These are phyloP conservation scores for Mus spretus DNA, from an alignment of 2,797 vertebrate genomes.

Conservation along the genomic window DNA sequence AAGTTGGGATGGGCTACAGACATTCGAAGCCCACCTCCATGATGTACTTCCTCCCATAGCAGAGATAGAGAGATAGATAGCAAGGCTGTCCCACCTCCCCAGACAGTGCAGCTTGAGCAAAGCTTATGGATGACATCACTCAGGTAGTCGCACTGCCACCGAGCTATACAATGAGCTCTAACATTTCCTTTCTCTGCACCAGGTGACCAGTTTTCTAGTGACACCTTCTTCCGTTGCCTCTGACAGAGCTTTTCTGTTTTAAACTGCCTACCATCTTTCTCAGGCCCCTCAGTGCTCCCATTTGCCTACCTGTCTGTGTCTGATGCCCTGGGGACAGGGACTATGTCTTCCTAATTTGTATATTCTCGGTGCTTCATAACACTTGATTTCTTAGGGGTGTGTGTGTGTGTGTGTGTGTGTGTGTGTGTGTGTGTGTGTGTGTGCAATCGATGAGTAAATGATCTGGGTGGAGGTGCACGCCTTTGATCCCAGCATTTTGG, in stretches of 20 bases:
- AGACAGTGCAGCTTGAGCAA: not conserved
- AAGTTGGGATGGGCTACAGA: not conserved
- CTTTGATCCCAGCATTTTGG: not conserved
- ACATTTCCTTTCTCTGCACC: not conserved
- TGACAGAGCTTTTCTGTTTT: not conserved
- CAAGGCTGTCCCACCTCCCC: not conserved
- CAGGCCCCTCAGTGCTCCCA: not conserved
- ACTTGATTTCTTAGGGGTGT: not conserved
- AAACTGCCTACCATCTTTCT: not conserved
- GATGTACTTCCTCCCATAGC: not conserved
- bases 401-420: no score
- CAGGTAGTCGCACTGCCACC: no score
- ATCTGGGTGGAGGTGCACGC: not conserved
- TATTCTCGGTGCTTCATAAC: not conserved
- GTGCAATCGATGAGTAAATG: no score
- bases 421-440: not conserved
- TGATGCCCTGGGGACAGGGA: not conserved
- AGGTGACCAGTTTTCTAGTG: not conserved
- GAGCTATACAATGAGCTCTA: not conserved
- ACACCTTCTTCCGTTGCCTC: not conserved
- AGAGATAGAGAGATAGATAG: not conserved
- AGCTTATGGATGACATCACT: not conserved
- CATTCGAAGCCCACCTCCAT: not conserved
- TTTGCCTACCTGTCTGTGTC: conserved; percentile 6
- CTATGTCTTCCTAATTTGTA: not conserved